Evolutionary conservation across 2,797 vertebrate species (phyloP).

Genomic region (Mus minutoides): DNA sequence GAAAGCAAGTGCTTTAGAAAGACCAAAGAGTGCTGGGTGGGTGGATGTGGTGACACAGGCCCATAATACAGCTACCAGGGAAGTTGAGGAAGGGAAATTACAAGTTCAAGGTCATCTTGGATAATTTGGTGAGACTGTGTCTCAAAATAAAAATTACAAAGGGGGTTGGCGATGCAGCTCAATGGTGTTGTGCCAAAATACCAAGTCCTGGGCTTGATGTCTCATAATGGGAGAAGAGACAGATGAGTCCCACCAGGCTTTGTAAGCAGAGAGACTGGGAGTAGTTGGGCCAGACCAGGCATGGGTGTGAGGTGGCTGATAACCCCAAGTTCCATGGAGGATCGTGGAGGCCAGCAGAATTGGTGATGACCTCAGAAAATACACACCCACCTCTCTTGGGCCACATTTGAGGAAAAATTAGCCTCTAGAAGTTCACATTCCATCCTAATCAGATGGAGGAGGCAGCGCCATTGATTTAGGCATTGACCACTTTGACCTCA

Average conservation of each 20-base stretch:
- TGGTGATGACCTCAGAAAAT: too few relatives aligned
- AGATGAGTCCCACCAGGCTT: not conserved
- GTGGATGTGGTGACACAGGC: too few relatives aligned
- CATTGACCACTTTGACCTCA: not conserved
- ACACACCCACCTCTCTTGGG: not conserved
- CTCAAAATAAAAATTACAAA: not conserved
- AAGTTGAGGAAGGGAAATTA: not conserved
- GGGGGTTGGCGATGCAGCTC: not conserved
- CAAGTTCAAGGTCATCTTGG: not conserved
- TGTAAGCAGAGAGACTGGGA: not conserved
- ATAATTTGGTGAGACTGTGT: not conserved
- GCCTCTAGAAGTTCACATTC: not conserved
- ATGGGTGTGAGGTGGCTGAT: fast-evolving
- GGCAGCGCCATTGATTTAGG: fast-evolving
- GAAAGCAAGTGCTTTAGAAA: not conserved
- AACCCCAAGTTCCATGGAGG: too few relatives aligned
- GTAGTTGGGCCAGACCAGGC: not conserved
- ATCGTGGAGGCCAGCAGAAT: fast-evolving
- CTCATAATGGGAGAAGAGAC: not conserved
- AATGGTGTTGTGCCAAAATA: too few relatives aligned
- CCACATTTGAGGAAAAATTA: not conserved
- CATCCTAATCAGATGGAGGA: not conserved
- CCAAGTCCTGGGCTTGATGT: not conserved
- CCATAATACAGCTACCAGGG: not conserved
- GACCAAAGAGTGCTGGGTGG: too few relatives aligned